Percentiles rank a stretch among this genome's conserved stretches.
phyloP scores from a whole-genome alignment of 1,140 invertebrate species.

The Ips nitidus region DNA sequence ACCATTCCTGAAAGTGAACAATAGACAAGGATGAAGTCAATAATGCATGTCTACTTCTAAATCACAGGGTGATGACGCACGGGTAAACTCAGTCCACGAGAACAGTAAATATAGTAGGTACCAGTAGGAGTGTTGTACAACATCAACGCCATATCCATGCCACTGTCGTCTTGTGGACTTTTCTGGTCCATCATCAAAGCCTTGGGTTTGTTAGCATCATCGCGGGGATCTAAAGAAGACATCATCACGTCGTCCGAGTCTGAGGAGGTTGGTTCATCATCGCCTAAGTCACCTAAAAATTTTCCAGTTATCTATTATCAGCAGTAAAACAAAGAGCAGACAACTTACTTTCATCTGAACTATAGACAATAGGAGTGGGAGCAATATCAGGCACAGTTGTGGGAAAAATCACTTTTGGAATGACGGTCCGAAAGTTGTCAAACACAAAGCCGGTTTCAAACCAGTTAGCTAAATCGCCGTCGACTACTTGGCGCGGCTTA shows the following conservation, averaged over 20 bases:
- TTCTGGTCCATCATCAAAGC: constrained; percentile 19
- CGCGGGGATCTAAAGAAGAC: constrained; percentile 9
- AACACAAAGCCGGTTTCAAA: constrained; percentile 76
- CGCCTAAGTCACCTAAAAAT: constrained; percentile 28
- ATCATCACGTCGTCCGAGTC: constrained; percentile 34
- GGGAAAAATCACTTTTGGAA: constrained; percentile 65
- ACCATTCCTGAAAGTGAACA: no score
- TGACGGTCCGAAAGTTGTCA: constrained; percentile 75
- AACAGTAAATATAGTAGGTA: no score
- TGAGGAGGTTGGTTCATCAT: constrained; percentile 29
- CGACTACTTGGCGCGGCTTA: constrained; percentile 55
- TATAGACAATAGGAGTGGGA: constrained; percentile 57
- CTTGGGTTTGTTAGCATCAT: background rate
- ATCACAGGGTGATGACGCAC: no score
- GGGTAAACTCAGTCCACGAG: no score
- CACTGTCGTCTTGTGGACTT: background rate
- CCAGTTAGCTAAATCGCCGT: constrained; percentile 71
- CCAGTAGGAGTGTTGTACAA: constrained; percentile 6
- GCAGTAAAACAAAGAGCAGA: background rate
- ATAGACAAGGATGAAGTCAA: no score
- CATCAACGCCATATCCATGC: constrained; percentile 22
- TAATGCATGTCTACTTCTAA: no score
- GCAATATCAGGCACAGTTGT: constrained; percentile 57
- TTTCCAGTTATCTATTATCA: background rate
- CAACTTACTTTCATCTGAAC: constrained; percentile 58